phyloP scores from a whole-genome alignment of 1,140 invertebrate species.

The Trichonephila clavipes region DNA sequence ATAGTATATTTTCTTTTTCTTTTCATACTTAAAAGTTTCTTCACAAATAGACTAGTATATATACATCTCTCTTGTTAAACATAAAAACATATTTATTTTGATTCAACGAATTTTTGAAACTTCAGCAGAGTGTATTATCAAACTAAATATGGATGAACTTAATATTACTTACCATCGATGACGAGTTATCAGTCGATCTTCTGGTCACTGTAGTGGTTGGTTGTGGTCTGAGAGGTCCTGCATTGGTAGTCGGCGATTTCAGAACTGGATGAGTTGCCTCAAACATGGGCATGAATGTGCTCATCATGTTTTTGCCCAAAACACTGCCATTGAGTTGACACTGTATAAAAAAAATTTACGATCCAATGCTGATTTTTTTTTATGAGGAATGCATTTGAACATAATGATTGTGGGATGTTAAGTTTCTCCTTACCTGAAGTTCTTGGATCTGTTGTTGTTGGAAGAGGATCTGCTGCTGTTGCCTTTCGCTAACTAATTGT shows the following conservation, averaged over 20 bases:
- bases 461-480: constrained; percentile 83
- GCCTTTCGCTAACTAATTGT: constrained; percentile 80
- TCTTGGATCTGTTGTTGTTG: constrained; percentile 84
- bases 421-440: constrained; percentile 82
- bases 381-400: neutral
- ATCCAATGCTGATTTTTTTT: neutral
- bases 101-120: no score
- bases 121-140: no score
- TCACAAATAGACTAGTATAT: no score
- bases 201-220: constrained; percentile 29
- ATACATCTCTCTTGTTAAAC: no score
- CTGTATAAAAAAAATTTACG: constrained; percentile 50
- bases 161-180: constrained; percentile 27
- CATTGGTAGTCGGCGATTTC: constrained; percentile 80
- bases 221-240: constrained; percentile 80
- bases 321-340: constrained; percentile 79
- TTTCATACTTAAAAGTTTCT: no score
- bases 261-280: constrained; percentile 80
- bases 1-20: no score
- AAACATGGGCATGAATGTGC: constrained; percentile 83
- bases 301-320: constrained; percentile 81
- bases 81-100: no score
- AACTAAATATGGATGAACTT: no score
- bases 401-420: neutral
- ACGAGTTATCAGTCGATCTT: neutral